phyloP scores from a whole-genome alignment of 2,113 vertebrate genomes.

The Hystrix brachyura region DNA sequence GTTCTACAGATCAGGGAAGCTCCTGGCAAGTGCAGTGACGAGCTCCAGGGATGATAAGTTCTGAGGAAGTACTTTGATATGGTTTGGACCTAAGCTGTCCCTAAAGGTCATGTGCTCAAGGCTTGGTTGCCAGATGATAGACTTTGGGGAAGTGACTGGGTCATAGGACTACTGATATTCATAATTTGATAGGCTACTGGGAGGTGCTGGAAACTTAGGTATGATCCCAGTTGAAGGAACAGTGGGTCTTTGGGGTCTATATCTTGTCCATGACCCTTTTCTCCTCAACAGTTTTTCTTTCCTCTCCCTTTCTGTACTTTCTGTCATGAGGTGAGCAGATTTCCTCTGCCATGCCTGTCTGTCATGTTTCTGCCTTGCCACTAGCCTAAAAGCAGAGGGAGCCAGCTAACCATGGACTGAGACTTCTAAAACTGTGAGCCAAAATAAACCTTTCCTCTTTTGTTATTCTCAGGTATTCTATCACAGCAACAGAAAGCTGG shows the following conservation, averaged over 20 bases:
- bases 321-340: neutral
- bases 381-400: neutral
- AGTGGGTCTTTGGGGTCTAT: neutral
- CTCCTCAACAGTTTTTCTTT: neutral
- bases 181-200: neutral
- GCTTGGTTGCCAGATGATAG: neutral
- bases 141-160: neutral
- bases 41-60: neutral
- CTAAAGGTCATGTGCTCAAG: neutral
- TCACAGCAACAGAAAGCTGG: neutral
- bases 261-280: neutral
- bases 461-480: neutral
- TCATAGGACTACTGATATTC: neutral
- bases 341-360: neutral
- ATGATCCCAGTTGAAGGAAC: neutral
- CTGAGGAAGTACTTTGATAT: neutral
- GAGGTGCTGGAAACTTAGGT: neutral
- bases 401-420: neutral
- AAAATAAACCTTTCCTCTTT: neutral
- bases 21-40: fast-evolving
- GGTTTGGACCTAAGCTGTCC: neutral
- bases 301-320: neutral
- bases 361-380: neutral
- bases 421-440: neutral
- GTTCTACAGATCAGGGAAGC: neutral